Base-by-base conservation (phyloP, 2,888 invertebrate species). In the Rhodophaea formosa region DNA sequence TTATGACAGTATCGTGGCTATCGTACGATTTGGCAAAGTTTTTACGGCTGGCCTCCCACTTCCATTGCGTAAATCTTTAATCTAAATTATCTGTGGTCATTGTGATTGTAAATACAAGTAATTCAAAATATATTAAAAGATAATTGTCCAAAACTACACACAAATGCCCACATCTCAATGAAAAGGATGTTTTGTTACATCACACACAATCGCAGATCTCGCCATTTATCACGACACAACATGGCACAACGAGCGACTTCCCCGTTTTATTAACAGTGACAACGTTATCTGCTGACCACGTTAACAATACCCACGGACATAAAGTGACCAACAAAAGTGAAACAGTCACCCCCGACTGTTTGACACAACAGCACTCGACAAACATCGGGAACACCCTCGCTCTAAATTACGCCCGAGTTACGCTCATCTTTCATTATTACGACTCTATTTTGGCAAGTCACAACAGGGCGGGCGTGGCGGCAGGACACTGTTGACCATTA, bases 391-490 rank as follows among this genome's bases (percentile, higher is more conserved):
- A 82, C 81, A 74, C 72, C 72, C 82, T 75, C 76, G 69, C 77
- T 84, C 82, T 87, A 87, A 86, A 89, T 86, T 80, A 86, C 83
- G 79, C 72, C 72, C 79, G 83, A 88, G 79, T 86, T 85, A 83
- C 84, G 82, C 82, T 78, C 82, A 87, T 88, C 84, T 83, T 84
- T 87, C 86, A 89, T 88, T 88, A 84, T 88, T 86, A 88, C 81
- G 83, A 79, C 88, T 88, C 80, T 89, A 89, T 89, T 89, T 91
- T 89, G 88, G 88, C 88, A 84, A 87, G 85, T 88, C 86, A 84
- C 82, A 86, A 86, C 84, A 82, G 81, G 87, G 88, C 84, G 86
- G 80, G 82, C 29, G 29, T 8, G 29, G 74, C 77, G 74, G 79
- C 77, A 80, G 79, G 79, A 79, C 79, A 78, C 69, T 79, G 73